A percentile compares a stretch with the other conserved stretches of the same genome.
These are phyloP conservation scores for Gymnocheta viridis DNA, from an alignment of 2,888 invertebrate genomes.

Conservation along the genomic window DNA sequence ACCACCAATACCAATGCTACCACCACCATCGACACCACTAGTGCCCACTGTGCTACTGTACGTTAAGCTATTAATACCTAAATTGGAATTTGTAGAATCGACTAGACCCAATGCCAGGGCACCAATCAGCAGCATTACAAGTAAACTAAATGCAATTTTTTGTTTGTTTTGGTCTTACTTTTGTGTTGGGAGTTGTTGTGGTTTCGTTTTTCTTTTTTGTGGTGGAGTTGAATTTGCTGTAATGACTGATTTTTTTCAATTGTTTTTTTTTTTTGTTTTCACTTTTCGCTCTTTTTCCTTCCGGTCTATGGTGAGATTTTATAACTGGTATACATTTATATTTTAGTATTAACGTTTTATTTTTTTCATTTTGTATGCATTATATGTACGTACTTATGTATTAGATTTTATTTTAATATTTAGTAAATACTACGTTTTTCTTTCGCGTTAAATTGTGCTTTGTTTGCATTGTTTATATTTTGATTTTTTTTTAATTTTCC, in stretches of 20 bases:
- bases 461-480: conserved; percentile 4
- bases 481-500: conserved; percentile 9
- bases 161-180: background rate
- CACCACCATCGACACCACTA: conserved; percentile 72
- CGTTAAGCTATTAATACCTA: conserved; percentile 66
- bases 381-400: background rate
- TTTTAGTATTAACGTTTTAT: background rate
- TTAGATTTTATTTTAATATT: conserved; percentile 16
- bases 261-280: background rate
- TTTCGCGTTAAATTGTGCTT: conserved; percentile 36
- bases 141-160: conserved; percentile 47
- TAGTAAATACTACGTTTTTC: conserved; percentile 54
- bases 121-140: conserved; percentile 75
- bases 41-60: conserved; percentile 62
- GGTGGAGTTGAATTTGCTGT: conserved; percentile 5
- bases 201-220: background rate
- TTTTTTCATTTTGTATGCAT: background rate
- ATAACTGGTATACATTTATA: background rate
- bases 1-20: conserved; percentile 71
- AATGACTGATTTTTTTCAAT: background rate
- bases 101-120: conserved; percentile 77
- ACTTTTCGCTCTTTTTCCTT: background rate
- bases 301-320: background rate
- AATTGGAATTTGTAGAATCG: conserved; percentile 75
- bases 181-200: background rate